Evolutionary conservation across 2,797 vertebrate species (phyloP).

Genomic region (Enteromius treurensis): DNA sequence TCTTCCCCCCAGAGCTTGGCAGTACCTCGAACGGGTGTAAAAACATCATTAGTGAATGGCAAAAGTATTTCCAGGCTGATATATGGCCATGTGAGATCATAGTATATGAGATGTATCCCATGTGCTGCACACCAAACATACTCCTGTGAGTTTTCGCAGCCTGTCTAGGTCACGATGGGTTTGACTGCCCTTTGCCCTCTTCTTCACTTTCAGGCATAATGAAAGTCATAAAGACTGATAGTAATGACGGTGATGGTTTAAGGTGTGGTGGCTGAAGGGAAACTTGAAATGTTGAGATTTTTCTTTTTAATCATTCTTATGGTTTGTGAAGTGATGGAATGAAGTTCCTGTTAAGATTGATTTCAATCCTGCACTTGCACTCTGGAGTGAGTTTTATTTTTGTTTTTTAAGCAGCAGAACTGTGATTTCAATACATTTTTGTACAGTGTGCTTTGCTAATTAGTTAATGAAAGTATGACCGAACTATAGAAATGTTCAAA

Average conservation of each 20-base stretch:
- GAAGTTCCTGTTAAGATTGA: not conserved
- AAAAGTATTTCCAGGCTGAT: constrained; percentile 10
- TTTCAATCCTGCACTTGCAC: not conserved
- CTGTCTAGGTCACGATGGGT: not conserved
- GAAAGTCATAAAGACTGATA: constrained; percentile 14
- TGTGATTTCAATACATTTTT: not conserved
- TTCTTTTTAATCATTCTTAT: not conserved
- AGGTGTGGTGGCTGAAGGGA: not conserved
- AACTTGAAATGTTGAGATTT: not conserved
- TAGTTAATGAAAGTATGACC: not conserved
- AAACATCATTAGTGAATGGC: constrained; percentile 21
- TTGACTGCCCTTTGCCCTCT: not conserved
- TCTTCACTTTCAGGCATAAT: not conserved
- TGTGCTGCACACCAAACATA: constrained; percentile 7
- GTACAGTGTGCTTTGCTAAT: not conserved
- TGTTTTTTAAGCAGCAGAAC: not conserved
- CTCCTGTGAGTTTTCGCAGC: not conserved
- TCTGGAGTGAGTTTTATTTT: not conserved
- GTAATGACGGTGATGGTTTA: constrained; percentile 15
- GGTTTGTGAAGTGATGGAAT: too few relatives aligned
- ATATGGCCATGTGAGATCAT: not conserved
- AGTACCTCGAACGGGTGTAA: not conserved
- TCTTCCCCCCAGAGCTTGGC: constrained; percentile 10
- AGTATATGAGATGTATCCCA: constrained; percentile 5
- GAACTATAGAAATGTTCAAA: not conserved